phyloP scores from a whole-genome alignment of 2,797 vertebrate species.

The Natrix natrix region DNA sequence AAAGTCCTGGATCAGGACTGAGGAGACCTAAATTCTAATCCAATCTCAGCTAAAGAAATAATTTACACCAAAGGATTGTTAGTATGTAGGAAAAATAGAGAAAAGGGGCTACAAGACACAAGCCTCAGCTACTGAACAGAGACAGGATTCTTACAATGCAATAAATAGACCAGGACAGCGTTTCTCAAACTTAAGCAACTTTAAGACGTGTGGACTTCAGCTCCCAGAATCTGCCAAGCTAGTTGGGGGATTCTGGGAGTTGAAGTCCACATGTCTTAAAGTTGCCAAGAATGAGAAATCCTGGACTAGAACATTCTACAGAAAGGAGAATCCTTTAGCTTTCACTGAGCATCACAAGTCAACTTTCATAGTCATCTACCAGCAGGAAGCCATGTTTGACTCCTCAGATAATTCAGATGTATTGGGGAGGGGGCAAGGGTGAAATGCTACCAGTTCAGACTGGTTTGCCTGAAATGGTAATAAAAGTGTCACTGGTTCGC shows the following conservation, averaged over 20 bases:
- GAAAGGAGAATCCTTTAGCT: neutral
- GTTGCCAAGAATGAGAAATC: too few species aligned
- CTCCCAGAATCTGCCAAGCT: neutral
- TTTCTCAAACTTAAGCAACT: neutral
- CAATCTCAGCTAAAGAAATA: neutral
- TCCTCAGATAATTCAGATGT: neutral
- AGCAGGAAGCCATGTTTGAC: neutral
- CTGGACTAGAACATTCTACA: neutral
- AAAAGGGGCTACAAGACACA: neutral
- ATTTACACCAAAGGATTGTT: neutral
- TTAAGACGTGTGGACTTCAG: neutral
- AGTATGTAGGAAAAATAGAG: neutral
- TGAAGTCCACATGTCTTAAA: too few species aligned
- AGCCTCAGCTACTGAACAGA: neutral
- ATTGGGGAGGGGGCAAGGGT: too few species aligned
- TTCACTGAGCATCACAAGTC: neutral
- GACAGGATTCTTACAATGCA: neutral
- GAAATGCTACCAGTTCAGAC: too few species aligned
- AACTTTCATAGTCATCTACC: neutral
- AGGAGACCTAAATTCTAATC: neutral
- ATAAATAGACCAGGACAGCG: neutral
- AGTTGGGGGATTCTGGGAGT: too few species aligned
- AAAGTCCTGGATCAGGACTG: neutral
- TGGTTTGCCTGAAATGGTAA: too few species aligned
- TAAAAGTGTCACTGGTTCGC: too few species aligned